A percentile compares a stretch with the other conserved stretches of the same genome.
Evolutionary conservation across 2,888 invertebrate genomes (phyloP).

Genomic region (Dasysyrphus tricinctus): DNA sequence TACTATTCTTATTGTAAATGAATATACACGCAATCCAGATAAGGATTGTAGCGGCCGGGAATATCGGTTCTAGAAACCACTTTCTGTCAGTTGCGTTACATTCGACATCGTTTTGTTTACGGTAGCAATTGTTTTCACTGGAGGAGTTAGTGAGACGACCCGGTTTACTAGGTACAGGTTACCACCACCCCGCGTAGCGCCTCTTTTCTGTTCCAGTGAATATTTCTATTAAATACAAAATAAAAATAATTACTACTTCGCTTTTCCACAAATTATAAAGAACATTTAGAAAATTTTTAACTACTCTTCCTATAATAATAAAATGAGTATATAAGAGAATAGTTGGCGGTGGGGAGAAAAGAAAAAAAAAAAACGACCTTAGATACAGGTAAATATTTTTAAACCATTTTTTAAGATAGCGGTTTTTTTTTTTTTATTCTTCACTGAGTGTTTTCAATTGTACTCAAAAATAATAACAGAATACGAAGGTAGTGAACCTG

Average conservation of each 20-base stretch:
- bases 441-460: neutral
- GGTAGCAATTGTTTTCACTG: neutral
- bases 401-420: neutral
- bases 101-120: no score
- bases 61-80: no score
- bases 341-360: neutral
- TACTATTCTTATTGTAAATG: no score
- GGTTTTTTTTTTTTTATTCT: neutral
- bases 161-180: neutral
- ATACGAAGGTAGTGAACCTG: neutral
- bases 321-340: neutral
- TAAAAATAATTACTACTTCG: neutral
- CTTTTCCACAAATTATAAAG: neutral
- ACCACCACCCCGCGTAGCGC: neutral
- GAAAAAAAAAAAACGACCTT: neutral
- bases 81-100: no score
- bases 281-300: neutral
- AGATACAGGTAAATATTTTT: neutral
- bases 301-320: neutral
- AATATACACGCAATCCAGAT: no score
- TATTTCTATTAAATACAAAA: neutral
- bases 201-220: no score
- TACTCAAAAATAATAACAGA: neutral
- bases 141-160: neutral
- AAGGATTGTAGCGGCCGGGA: no score